These are phyloP conservation scores for Discoglossus pictus DNA, from an alignment of 2,797 vertebrate genomes.

Conservation along the genomic window DNA sequence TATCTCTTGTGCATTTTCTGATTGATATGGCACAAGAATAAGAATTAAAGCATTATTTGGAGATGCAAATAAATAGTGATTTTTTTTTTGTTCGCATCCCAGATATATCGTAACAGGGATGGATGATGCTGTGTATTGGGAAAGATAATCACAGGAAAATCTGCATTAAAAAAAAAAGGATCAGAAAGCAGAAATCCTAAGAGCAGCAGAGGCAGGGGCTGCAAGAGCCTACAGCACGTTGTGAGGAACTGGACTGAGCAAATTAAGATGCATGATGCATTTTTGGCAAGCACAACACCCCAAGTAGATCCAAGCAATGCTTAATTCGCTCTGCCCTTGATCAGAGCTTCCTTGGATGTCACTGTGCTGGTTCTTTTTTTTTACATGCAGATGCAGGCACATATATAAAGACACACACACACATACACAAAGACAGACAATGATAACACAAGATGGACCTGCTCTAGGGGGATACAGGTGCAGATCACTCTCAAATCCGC, in stretches of 20 bases:
- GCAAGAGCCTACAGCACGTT: constrained; percentile 62
- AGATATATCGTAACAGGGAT: too few species aligned
- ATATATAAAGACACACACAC: constrained; percentile 4
- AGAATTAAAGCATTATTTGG: too few species aligned
- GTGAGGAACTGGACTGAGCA: constrained; percentile 46
- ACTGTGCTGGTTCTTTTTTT: constrained; percentile 46
- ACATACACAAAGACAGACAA: constrained; percentile 41
- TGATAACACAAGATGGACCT: constrained; percentile 56
- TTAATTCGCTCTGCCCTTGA: constrained; percentile 64
- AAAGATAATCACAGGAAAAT: too few species aligned
- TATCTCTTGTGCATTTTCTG: constrained; percentile 19
- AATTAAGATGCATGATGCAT: constrained; percentile 76
- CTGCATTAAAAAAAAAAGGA: constrained; percentile 49
- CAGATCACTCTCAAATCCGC: constrained; percentile 52
- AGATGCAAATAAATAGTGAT: too few species aligned
- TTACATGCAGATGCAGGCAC: constrained; percentile 36
- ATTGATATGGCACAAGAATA: neutral
- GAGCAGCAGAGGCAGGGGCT: constrained; percentile 55
- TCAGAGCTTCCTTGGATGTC: constrained; percentile 57
- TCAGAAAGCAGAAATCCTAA: constrained; percentile 37
- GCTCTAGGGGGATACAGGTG: constrained; percentile 57
- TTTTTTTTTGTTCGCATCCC: too few species aligned
- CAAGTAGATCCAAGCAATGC: constrained; percentile 63
- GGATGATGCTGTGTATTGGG: constrained; percentile 1
- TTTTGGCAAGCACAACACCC: constrained; percentile 66